Evolutionary conservation across 1,140 invertebrate genomes (phyloP), one percentile per base, ranked within the genome.

Genomic region (Theocolax elegans): DNA sequence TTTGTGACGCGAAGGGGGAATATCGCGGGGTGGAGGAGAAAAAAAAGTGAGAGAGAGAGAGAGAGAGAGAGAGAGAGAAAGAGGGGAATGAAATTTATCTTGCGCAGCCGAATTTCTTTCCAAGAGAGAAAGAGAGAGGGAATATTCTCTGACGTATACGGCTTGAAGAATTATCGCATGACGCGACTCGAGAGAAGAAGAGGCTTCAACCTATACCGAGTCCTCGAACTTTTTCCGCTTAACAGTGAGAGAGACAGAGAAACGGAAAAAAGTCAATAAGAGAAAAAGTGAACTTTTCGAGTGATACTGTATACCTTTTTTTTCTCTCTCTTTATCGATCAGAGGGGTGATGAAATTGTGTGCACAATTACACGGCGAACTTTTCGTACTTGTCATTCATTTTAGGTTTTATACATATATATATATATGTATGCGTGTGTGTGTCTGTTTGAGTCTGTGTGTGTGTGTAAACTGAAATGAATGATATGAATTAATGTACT

Each of bases 1-100:
- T 78, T 76, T 77, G 77, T 74, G 71, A 76, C 70, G 31, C 29
- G 35, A 23, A 66, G 38, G 29, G 35, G 29, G 23, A 66, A 54
- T 29, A 51, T 25, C 21, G 21, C 42, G 27, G 31, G 31, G 10
- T 35, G 31, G 35, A 10, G 58, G 7, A 3, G 48, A 29, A 31
- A 42, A 42, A n/a, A 49, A 21, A 17, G 31, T 27, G 63, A 40
- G 17, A 40, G 64, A 53, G 51, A 48, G 62, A 48, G 31, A 35
- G 29, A 29, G 51, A 29, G 19, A 6, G 13, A 25, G n/a, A 40
- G 31, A 23, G 13, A 29, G 27, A 13, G 25, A 15, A 29, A 59
- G 31, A 27, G n/a, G 48, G 12, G 13, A 19, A 27, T 13, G 8
- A 17, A 65, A 65, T 71, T 65, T 65, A 67, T 49, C 40, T 67